Evolutionary conservation across 2,113 vertebrate species (phyloP).

Genomic region (Heloderma charlesbogerti): DNA sequence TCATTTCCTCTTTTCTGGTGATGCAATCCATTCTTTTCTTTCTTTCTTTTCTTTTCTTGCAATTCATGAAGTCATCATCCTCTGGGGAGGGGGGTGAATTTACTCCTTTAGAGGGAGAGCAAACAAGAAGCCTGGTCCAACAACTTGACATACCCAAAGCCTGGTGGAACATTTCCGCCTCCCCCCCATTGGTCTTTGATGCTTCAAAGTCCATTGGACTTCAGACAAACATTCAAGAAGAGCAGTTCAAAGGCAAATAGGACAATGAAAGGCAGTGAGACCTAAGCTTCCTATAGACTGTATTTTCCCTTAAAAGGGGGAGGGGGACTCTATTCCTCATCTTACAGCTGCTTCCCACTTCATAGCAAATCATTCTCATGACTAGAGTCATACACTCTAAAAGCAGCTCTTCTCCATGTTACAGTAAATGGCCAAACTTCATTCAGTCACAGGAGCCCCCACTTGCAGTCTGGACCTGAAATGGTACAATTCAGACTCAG

Average conservation of each 20-base stretch:
- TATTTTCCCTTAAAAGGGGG: neutral
- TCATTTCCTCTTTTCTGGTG: no score
- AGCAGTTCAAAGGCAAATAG: neutral
- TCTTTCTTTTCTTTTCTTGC: neutral
- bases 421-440: neutral
- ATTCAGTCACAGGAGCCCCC: neutral
- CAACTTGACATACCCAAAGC: neutral
- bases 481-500: neutral
- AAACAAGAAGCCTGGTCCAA: neutral
- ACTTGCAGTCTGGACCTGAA: neutral
- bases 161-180: no score
- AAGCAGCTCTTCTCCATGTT: neutral
- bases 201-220: no score
- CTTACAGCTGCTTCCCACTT: neutral
- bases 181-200: neutral
- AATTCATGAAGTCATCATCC: no score
- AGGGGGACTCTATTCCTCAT: no score
- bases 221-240: neutral
- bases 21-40: no score
- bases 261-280: neutral
- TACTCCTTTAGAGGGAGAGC: neutral
- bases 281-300: neutral
- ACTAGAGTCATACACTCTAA: no score
- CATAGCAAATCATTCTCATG: neutral
- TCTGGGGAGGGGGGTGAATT: neutral